Base-by-base conservation (phyloP, 2,113 vertebrate genomes). In the Pelusios castaneus region DNA sequence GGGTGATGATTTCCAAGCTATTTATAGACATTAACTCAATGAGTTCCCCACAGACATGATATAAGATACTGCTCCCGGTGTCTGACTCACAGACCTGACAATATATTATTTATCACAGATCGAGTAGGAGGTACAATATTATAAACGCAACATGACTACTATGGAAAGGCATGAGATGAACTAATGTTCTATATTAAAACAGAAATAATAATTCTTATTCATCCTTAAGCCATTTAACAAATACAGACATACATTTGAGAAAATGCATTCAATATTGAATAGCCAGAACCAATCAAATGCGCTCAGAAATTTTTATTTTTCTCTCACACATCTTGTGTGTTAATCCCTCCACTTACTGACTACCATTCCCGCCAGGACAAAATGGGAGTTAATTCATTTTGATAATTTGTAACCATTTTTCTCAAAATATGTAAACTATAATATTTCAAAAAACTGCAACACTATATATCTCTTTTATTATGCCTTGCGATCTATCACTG, bases 11-110 rank as follows among this genome's bases (percentile, higher is more conserved):
- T 91, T 80, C 90, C 41, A 91, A 94, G 93, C 95, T 98, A 98
- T 98, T 98, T 98, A 98, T 98, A 98, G 95, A 80, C 73, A 92
- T 93, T 97, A 98, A 96, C 97, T 98, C 94, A 97, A 95, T 94
- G 88, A 84, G 81, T 89, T 97, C 95, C 92, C 78, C 78, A 89
- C 87, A 78, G 87, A 97, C 93, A 76, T 45, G 82, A 89, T 87
- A 77, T 25, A 93, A 95, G 89, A 95, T 95, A 56, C 89, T 91
- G 84, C n/a, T 67, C 89, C 45, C 67, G 86, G 83, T 87, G 95
- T 96, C 88, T 96, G 95, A 96, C 93, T 98, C 97, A 97, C 81
- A 93, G 56, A 89, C 87, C 97, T 97, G 96, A 96, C 93, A 97
- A 97, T 95, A 67, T 90, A 86, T 58, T 85, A 93, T 91, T 91